Conservation (phyloP, 2,797 vertebrate genomes). For the Acrocephalus scirpaceus region DNA sequence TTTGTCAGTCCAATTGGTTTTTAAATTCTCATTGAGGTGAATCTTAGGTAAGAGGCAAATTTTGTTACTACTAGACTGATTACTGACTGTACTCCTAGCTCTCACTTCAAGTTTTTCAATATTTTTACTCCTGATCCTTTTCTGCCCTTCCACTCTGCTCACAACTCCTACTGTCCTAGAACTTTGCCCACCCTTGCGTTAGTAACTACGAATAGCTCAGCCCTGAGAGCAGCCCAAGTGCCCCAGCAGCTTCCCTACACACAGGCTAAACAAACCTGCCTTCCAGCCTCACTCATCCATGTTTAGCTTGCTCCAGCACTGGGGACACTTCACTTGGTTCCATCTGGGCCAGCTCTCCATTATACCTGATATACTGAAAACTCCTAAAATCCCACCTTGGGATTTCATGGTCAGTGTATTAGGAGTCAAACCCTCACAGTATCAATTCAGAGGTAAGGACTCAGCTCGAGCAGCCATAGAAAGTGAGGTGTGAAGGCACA, state of each 20-base stretch:
- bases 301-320: not conserved
- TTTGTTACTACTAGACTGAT: not conserved
- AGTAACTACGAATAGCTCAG: not conserved
- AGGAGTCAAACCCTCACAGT: not conserved
- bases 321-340: not conserved
- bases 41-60: not conserved
- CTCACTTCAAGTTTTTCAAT: not conserved
- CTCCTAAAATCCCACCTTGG: not conserved
- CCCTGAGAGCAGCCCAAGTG: not conserved
- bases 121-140: not conserved
- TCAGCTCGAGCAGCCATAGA: not conserved
- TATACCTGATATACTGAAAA: fast-evolving
- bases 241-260: not conserved
- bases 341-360: not conserved
- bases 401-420: not conserved
- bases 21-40: not conserved
- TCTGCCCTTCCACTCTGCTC: not conserved
- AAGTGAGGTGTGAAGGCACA: not conserved
- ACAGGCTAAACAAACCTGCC: not conserved
- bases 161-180: too few species aligned
- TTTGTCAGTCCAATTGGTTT: not conserved
- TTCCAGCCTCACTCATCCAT: not conserved
- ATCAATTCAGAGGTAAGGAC: not conserved
- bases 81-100: not conserved
- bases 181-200: not conserved